phyloP scores from a whole-genome alignment of 2,113 vertebrate species.

The Riparia riparia region DNA sequence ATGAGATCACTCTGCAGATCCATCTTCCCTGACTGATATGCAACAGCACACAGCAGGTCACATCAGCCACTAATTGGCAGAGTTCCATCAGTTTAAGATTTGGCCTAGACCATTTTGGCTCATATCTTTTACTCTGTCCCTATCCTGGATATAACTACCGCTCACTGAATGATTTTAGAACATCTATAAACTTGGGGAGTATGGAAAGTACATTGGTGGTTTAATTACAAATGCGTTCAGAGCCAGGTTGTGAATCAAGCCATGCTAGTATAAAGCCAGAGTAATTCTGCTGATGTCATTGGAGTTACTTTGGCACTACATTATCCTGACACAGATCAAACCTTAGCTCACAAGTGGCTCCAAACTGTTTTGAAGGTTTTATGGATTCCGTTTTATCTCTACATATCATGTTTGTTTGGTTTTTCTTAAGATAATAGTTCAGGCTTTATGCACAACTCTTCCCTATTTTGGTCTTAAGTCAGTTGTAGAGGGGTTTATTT shows the following conservation, averaged over 20 bases:
- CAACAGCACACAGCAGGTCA: neutral
- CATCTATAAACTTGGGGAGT: neutral
- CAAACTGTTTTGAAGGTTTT: neutral
- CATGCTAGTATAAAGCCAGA: conserved; percentile 2
- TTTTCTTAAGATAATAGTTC: neutral
- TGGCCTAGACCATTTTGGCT: neutral
- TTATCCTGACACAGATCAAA: neutral
- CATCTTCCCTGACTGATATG: neutral
- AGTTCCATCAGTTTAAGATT: neutral
- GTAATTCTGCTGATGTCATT: neutral
- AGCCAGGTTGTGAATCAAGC: neutral
- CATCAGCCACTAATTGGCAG: neutral
- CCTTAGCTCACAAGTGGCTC: neutral
- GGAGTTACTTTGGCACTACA: neutral
- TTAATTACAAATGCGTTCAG: neutral
- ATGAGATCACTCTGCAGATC: neutral
- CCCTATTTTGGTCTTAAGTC: neutral
- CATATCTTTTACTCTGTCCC: neutral
- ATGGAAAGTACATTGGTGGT: neutral
- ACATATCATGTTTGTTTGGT: neutral
- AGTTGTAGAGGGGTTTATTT: neutral
- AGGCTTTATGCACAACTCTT: neutral
- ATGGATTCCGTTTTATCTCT: neutral
- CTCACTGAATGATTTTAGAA: neutral
- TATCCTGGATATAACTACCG: neutral